These are phyloP conservation scores for Phaethon lepturus DNA, from an alignment of 2,113 vertebrate genomes.

Conservation along the genomic window DNA sequence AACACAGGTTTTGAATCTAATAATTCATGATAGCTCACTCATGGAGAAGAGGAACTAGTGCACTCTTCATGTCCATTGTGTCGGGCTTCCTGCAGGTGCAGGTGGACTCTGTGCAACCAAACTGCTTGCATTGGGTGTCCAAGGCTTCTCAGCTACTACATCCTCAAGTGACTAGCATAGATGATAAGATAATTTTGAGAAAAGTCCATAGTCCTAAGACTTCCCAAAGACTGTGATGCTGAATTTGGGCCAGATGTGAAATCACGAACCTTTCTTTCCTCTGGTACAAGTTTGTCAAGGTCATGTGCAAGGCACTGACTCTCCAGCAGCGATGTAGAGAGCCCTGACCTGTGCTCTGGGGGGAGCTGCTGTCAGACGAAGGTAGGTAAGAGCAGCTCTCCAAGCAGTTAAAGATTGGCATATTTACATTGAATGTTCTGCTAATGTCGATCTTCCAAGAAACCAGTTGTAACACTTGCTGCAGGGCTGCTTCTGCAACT, in stretches of 20 bases:
- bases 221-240: not conserved
- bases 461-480: not conserved
- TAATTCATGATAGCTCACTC: not conserved
- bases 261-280: not conserved
- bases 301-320: not conserved
- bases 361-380: not conserved
- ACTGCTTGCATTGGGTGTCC: not conserved
- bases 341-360: fast-evolving
- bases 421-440: not conserved
- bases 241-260: not conserved
- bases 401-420: not conserved
- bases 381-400: not conserved
- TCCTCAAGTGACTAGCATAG: not conserved
- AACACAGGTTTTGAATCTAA: not conserved
- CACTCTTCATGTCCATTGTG: not conserved
- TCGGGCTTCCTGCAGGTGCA: not conserved
- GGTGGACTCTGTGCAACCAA: not conserved
- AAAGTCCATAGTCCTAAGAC: not conserved
- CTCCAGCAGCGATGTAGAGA: not conserved
- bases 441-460: not conserved
- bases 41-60: not conserved
- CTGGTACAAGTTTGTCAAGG: not conserved
- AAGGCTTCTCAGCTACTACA: not conserved
- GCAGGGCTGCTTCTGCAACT: not conserved
- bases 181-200: not conserved